phyloP scores from a whole-genome alignment of 2,797 vertebrate genomes.

The Loris lydekkerianus region DNA sequence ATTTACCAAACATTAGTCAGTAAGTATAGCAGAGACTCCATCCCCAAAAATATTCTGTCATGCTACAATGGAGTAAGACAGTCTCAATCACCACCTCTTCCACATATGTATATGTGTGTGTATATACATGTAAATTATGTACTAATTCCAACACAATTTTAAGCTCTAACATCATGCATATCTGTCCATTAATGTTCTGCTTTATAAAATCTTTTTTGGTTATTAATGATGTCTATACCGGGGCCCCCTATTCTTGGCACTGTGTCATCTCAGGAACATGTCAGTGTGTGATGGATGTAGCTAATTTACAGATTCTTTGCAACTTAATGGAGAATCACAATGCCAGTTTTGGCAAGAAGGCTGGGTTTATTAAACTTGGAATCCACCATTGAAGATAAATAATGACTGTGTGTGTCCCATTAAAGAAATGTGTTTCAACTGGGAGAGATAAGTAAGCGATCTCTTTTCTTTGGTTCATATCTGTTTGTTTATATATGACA shows the following conservation, averaged over 20 bases:
- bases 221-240: conserved; percentile 46
- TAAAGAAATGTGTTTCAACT: background rate
- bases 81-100: background rate
- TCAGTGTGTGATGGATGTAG: conserved; percentile 7
- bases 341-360: conserved; percentile 27
- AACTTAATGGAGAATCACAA: conserved; percentile 38
- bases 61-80: background rate
- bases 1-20: background rate
- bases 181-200: conserved; percentile 36
- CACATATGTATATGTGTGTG: background rate
- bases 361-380: conserved; percentile 67
- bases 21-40: background rate
- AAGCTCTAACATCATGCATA: conserved; percentile 42
- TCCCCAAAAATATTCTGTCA: background rate
- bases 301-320: conserved; percentile 52
- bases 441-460: conserved; percentile 7
- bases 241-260: background rate
- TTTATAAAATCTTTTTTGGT: conserved; percentile 35
- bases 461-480: background rate
- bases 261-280: background rate
- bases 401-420: background rate
- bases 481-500: conserved; percentile 9
- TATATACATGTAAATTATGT: conserved; percentile 1
- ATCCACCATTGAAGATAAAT: background rate
- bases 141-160: conserved; percentile 42